Conservation (phyloP, 2,113 vertebrate species). For the Spea multiplicata region DNA sequence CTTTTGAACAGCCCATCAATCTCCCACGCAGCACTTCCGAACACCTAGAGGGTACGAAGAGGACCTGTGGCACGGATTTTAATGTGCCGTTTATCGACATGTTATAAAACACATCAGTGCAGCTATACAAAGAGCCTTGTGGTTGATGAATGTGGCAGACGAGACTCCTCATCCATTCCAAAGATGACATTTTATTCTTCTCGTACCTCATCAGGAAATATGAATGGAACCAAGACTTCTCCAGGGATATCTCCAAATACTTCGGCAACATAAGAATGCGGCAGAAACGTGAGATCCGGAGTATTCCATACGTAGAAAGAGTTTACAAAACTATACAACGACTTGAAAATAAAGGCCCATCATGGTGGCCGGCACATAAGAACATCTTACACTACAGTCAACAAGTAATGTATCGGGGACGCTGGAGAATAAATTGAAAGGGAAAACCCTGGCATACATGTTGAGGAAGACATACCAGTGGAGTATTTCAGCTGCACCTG, state of each 20-base stretch:
- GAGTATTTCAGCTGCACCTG: slow-evolving; percentile 96
- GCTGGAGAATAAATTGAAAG: too few species aligned
- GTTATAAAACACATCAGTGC: not conserved
- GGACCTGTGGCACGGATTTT: not conserved
- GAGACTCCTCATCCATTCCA: not conserved
- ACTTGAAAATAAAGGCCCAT: not conserved
- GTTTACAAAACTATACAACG: too few species aligned
- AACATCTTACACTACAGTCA: not conserved
- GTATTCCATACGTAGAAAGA: too few species aligned
- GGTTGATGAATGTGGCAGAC: not conserved
- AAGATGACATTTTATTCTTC: not conserved
- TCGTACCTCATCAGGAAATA: slow-evolving; percentile 6
- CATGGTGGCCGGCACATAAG: not conserved
- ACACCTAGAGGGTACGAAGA: not conserved
- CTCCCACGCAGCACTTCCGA: not conserved
- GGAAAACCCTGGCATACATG: not conserved
- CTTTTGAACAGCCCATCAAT: slow-evolving; percentile 17
- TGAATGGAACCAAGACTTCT: not conserved
- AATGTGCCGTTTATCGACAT: slow-evolving; percentile 20
- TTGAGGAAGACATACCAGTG: slow-evolving; percentile 75
- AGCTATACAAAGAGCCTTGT: not conserved
- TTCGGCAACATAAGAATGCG: not conserved
- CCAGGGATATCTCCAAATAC: not conserved
- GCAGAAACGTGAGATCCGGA: too few species aligned
- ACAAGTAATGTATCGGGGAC: not conserved